A percentile compares a stretch with the other conserved stretches of the same genome.
Conservation (phyloP, 2,888 invertebrate species). For the Drosophila emarginata region DNA sequence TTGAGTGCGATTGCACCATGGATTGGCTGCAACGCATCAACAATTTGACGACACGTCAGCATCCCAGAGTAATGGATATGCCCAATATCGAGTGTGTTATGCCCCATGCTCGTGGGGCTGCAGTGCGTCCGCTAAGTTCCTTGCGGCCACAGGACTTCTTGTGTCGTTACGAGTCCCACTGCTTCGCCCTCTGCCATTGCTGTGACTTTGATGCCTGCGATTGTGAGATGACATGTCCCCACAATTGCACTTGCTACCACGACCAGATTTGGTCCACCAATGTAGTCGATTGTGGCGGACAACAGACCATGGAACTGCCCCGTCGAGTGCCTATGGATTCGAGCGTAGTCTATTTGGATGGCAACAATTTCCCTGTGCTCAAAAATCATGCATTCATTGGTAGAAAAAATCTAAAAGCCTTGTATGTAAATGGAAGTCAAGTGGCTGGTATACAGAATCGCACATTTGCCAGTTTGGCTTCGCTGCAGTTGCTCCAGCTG, state of each 20-base stretch:
- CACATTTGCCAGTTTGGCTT: constrained; percentile 94
- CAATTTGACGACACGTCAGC: constrained; percentile 92
- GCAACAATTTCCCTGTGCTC: constrained; percentile 92
- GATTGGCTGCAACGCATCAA: constrained; percentile 96
- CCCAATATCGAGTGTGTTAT: constrained; percentile 94
- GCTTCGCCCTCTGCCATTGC: constrained; percentile 97
- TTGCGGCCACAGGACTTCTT: constrained; percentile 94
- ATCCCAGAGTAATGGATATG: constrained; percentile 94
- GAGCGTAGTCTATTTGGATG: constrained; percentile 95
- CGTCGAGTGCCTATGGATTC: constrained; percentile 97
- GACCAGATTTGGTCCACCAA: constrained; percentile 97
- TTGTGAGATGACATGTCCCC: constrained; percentile 98
- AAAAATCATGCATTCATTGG: constrained; percentile 96
- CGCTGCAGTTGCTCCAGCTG: constrained; percentile 91
- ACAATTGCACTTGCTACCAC: constrained; percentile 96
- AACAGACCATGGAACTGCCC: constrained; percentile 90
- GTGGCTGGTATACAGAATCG: constrained; percentile 94
- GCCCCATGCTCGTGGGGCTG: constrained; percentile 92
- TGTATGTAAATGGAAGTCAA: constrained; percentile 93
- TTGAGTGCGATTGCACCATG: constrained; percentile 97
- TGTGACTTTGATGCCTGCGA: constrained; percentile 98
- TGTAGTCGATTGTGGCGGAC: constrained; percentile 94
- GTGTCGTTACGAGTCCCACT: constrained; percentile 95
- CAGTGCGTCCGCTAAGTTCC: constrained; percentile 89
- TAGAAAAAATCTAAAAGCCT: constrained; percentile 92